Percentiles rank a stretch among this genome's conserved stretches.
Conservation (phyloP, 2,888 invertebrate genomes). For the Caenorhabditis angaria region DNA sequence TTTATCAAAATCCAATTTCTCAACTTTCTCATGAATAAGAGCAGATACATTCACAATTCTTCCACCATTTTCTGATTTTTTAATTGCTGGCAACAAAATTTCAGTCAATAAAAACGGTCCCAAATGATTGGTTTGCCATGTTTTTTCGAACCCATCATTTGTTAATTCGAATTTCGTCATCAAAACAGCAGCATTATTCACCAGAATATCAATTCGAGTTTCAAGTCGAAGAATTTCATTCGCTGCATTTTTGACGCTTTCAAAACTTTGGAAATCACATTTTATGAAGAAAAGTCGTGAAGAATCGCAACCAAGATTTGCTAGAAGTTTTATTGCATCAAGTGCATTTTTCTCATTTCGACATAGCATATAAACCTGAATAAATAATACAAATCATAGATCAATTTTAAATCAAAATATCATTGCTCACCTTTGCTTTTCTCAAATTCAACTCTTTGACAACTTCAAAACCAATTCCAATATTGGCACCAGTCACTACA, state of each 20-base stretch:
- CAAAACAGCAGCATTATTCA: slow-evolving; percentile 84
- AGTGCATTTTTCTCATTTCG: slow-evolving; percentile 60
- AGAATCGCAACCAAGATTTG: slow-evolving; percentile 64
- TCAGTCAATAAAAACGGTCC: slow-evolving; percentile 78
- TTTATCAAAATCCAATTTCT: slow-evolving; percentile 51
- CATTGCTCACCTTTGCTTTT: too few species aligned
- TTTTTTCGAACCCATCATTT: slow-evolving; percentile 86
- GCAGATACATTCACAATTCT: slow-evolving; percentile 84
- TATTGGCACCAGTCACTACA: slow-evolving; percentile 86
- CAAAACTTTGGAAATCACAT: slow-evolving; percentile 67
- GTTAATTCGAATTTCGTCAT: slow-evolving; percentile 79
- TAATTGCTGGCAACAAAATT: slow-evolving; percentile 82
- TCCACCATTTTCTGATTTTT: slow-evolving; percentile 75
- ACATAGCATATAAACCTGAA: slow-evolving; percentile 71
- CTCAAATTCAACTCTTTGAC: slow-evolving; percentile 63
- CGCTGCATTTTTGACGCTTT: slow-evolving; percentile 59
- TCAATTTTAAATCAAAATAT: too few species aligned
- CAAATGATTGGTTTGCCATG: slow-evolving; percentile 87
- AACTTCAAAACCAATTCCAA: slow-evolving; percentile 82
- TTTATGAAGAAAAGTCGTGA: slow-evolving; percentile 65
- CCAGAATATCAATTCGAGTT: slow-evolving; percentile 70
- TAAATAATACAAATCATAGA: too few species aligned
- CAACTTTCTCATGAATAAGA: slow-evolving; percentile 39
- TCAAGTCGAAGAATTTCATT: slow-evolving; percentile 55
- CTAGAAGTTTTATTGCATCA: slow-evolving; percentile 57